phyloP scores from a whole-genome alignment of 2,888 invertebrate genomes.

The Lasioglossum zephyrum region DNA sequence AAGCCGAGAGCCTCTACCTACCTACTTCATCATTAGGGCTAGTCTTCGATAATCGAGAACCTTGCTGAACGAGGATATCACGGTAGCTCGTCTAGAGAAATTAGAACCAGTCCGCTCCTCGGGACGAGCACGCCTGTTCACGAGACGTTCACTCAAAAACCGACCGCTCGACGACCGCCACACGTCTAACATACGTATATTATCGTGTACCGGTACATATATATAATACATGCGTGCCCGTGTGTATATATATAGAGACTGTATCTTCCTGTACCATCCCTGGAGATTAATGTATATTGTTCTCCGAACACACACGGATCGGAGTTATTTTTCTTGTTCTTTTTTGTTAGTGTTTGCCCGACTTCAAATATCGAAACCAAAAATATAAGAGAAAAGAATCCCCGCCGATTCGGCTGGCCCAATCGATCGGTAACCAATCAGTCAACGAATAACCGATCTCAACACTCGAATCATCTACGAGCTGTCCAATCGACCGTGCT shows the following conservation, averaged over 20 bases:
- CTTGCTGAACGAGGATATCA: not conserved
- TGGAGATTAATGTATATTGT: not conserved
- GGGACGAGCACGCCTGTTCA: conserved; percentile 4
- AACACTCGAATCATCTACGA: not conserved
- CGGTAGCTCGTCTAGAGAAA: not conserved
- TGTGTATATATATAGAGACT: not conserved
- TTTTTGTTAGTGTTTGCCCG: not conserved
- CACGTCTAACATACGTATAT: not conserved
- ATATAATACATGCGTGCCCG: not conserved
- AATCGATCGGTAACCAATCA: not conserved
- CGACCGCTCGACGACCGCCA: not conserved
- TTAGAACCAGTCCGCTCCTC: not conserved
- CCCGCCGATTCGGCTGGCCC: not conserved
- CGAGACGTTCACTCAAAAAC: not conserved
- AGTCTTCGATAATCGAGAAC: conserved; percentile 9
- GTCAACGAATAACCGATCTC: not conserved
- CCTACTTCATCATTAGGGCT: not conserved
- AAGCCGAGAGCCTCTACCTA: not conserved
- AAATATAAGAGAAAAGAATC: not conserved
- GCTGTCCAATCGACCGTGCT: not conserved
- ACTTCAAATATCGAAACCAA: not conserved
- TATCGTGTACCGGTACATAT: not conserved
- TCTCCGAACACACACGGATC: not conserved
- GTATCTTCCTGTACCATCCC: not conserved
- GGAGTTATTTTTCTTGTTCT: not conserved